Percentiles rank a stretch among this genome's conserved stretches.
Conservation (phyloP, 2,113 vertebrate genomes). For the Neopipo cinnamomea region DNA sequence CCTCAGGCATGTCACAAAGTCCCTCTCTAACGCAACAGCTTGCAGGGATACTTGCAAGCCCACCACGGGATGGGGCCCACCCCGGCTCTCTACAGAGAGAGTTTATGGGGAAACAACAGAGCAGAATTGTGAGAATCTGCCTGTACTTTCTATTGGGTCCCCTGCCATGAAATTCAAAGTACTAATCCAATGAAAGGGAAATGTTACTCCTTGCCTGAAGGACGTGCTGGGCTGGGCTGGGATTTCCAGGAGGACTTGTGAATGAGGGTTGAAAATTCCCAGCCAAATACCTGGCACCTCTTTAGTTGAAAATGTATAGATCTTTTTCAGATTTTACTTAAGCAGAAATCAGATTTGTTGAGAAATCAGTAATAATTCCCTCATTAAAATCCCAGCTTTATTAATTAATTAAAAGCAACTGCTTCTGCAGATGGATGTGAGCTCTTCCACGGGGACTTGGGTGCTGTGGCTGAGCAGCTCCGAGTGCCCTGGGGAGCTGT, state of each 20-base stretch:
- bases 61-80: accelerated
- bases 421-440: not conserved
- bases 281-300: not conserved
- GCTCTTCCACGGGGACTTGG: not conserved
- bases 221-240: not conserved
- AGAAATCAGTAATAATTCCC: not conserved
- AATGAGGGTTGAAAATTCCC: not conserved
- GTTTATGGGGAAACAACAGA: not conserved
- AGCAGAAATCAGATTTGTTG: not conserved
- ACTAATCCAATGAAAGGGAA: not conserved
- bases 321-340: not conserved
- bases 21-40: not conserved
- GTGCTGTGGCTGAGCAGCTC: not conserved
- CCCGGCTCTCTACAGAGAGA: not conserved
- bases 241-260: not conserved
- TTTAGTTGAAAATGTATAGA: not conserved
- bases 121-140: not conserved
- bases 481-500: not conserved
- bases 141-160: not conserved
- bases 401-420: not conserved
- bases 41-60: not conserved
- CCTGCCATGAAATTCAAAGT: not conserved
- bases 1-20: not conserved
- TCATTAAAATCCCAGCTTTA: not conserved
- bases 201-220: not conserved